These are phyloP conservation scores for Todiramphus chloris DNA, from an alignment of 2,113 vertebrate genomes.

Conservation along the genomic window DNA sequence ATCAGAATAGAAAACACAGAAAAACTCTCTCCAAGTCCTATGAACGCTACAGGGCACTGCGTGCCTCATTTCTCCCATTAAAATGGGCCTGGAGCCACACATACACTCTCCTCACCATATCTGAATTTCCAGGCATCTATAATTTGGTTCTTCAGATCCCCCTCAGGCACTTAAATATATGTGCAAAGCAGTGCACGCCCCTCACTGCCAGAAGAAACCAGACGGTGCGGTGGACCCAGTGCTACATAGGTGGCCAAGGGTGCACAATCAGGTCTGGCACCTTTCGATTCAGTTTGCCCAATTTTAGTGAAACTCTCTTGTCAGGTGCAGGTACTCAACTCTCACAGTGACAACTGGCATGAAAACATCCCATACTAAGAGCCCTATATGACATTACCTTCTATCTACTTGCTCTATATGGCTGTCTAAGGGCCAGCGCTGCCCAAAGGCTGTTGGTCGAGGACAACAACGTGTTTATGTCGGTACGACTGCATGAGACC, in stretches of 20 bases:
- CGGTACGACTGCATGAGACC: neutral
- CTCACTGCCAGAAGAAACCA: neutral
- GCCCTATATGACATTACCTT: neutral
- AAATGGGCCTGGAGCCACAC: neutral
- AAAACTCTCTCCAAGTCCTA: neutral
- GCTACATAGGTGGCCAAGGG: fast-evolving
- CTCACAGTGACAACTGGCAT: neutral
- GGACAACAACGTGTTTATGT: neutral
- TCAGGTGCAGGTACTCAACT: neutral
- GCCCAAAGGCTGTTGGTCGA: neutral
- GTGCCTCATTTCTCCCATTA: neutral
- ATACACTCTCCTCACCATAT: neutral
- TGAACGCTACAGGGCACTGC: neutral
- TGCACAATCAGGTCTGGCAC: neutral
- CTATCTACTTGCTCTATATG: neutral
- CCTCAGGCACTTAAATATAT: neutral
- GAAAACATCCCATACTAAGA: neutral
- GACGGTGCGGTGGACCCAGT: fast-evolving
- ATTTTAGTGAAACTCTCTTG: neutral
- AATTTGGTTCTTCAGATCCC: neutral
- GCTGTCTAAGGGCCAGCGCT: neutral
- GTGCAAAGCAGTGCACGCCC: neutral
- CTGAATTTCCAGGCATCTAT: neutral
- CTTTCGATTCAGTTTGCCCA: neutral
- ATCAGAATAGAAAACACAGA: neutral